Percentiles rank a stretch among this genome's conserved stretches.
phyloP scores from a whole-genome alignment of 2,797 vertebrate species.

The Antrozous pallidus region DNA sequence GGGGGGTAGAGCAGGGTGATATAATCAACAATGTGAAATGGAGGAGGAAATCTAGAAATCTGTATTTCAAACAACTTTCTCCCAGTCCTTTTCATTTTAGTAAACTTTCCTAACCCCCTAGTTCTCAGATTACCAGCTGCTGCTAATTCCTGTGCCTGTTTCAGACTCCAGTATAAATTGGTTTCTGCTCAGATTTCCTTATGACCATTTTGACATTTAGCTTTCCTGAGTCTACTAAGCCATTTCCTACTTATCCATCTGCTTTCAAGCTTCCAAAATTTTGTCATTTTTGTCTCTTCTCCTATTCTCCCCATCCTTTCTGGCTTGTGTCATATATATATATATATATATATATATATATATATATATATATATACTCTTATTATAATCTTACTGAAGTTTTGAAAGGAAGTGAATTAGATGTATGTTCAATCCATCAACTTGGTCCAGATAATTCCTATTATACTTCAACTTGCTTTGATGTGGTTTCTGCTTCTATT shows the following conservation, averaged over 20 bases:
- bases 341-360: too few species aligned
- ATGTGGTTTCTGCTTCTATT: constrained; percentile 16
- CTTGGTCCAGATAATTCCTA: not conserved
- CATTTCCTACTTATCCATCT: not conserved
- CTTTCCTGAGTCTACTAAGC: not conserved
- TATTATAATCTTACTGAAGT: not conserved
- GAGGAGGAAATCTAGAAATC: not conserved
- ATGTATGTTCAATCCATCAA: not conserved
- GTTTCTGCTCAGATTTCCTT: constrained; percentile 9
- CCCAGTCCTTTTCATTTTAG: not conserved
- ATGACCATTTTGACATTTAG: not conserved
- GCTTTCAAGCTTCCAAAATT: constrained; percentile 14
- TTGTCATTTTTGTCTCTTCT: not conserved
- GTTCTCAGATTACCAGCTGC: not conserved
- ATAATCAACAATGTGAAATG: not conserved
- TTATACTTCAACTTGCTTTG: constrained; percentile 8
- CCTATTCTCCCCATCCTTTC: not conserved
- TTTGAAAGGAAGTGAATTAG: not conserved
- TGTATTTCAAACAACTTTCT: not conserved
- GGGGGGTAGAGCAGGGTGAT: not conserved
- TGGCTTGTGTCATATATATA: not conserved
- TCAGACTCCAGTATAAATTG: not conserved
- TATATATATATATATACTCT: not conserved
- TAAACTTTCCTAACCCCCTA: not conserved
- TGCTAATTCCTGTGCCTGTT: not conserved